Evolutionary conservation across 2,888 invertebrate genomes (phyloP).

Genomic region (Pristionchus arcanus): DNA sequence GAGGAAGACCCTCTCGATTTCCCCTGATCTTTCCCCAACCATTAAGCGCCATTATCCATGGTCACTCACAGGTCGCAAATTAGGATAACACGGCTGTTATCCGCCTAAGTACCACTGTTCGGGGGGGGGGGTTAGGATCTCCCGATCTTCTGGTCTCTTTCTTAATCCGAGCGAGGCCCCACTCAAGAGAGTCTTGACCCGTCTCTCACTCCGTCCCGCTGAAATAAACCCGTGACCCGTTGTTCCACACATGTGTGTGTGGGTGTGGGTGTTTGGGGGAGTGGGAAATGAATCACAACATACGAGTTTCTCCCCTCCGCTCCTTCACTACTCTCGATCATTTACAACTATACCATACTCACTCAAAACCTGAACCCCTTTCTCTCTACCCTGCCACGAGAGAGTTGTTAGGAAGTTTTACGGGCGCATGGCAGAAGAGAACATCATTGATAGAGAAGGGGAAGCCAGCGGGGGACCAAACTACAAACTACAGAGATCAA

Average conservation of each 20-base stretch:
- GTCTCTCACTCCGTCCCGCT: background rate
- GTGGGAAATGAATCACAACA: constrained; percentile 20
- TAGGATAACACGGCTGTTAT: background rate
- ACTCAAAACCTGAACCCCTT: constrained; percentile 31
- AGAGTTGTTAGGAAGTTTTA: constrained; percentile 40
- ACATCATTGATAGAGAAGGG: background rate
- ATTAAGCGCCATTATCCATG: background rate
- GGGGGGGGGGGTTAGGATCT: background rate
- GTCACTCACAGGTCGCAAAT: no score
- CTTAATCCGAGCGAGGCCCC: background rate
- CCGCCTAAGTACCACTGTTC: background rate
- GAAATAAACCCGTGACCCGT: constrained; percentile 43
- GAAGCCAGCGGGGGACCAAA: background rate
- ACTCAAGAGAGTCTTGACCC: constrained; percentile 39
- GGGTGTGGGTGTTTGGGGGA: background rate
- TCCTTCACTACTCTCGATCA: constrained; percentile 8
- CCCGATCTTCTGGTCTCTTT: background rate
- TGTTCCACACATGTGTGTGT: background rate
- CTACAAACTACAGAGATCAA: constrained; percentile 30
- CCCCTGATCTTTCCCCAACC: background rate
- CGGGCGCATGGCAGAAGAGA: background rate
- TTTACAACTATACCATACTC: background rate
- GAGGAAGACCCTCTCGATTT: no score
- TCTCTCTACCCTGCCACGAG: background rate
- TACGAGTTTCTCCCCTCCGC: constrained; percentile 35